Conservation (phyloP, 2,797 vertebrate species). For the Apogon hyalosoma region DNA sequence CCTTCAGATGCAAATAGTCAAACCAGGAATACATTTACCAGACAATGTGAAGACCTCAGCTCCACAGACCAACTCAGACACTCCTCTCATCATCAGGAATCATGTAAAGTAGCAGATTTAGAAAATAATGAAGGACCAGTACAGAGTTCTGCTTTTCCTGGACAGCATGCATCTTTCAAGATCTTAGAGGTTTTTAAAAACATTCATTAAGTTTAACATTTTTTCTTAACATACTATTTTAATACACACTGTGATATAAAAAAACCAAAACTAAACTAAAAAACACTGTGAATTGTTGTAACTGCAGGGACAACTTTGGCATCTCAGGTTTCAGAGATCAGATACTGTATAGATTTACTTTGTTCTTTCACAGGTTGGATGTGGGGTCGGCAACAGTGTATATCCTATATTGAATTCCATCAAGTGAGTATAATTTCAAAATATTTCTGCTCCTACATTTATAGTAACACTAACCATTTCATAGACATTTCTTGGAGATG, state of each 20-base stretch:
- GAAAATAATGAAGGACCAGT: slow-evolving; percentile 33
- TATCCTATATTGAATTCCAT: slow-evolving; percentile 90
- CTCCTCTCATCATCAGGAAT: slow-evolving; percentile 9
- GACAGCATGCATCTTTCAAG: slow-evolving; percentile 86
- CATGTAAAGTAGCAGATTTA: slow-evolving; percentile 13
- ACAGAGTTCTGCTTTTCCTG: slow-evolving; percentile 81
- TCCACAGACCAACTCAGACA: slow-evolving; percentile 26
- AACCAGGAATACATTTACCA: slow-evolving; percentile 13
- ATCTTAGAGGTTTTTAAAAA: slow-evolving; percentile 88
- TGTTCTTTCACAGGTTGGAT: slow-evolving; percentile 88
- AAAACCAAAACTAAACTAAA: too few relatives aligned
- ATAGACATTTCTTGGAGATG: background rate
- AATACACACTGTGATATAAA: background rate
- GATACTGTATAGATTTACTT: background rate
- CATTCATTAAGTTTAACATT: slow-evolving; percentile 5
- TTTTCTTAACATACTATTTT: background rate
- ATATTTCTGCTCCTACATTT: background rate
- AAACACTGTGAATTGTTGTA: background rate
- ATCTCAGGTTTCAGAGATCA: background rate
- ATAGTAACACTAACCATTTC: background rate
- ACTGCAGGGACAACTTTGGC: background rate
- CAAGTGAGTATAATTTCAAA: slow-evolving; percentile 80
- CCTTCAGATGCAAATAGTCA: slow-evolving; percentile 64
- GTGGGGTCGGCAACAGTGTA: slow-evolving; percentile 94
- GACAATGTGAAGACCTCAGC: slow-evolving; percentile 19